These are phyloP conservation scores for Rallus limicola DNA, from an alignment of 2,113 vertebrate genomes.

Conservation along the genomic window DNA sequence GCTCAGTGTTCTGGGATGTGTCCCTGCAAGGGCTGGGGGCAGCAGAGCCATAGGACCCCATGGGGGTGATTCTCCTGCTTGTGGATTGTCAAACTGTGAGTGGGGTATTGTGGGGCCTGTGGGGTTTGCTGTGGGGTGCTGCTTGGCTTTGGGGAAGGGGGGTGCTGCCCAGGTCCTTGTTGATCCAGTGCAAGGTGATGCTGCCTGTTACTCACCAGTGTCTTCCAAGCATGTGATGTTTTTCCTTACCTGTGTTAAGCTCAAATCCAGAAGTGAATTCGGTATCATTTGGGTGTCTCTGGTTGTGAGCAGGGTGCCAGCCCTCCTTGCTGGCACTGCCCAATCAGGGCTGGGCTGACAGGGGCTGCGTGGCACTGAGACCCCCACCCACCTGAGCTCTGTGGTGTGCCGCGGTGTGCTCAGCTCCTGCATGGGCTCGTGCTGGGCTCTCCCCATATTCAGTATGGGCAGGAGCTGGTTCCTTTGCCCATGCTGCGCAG, in stretches of 20 bases:
- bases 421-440: not conserved
- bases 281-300: not conserved
- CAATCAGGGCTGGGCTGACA: not conserved
- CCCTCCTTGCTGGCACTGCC: not conserved
- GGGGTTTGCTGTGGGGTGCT: not conserved
- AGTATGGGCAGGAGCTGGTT: not conserved
- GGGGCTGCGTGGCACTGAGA: not conserved
- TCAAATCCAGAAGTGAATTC: not conserved
- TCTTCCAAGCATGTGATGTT: not conserved
- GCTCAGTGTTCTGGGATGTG: rapidly evolving
- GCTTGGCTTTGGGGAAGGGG: not conserved
- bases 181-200: not conserved
- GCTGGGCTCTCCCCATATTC: not conserved
- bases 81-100: not conserved
- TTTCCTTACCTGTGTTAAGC: not conserved
- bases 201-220: not conserved
- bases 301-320: not conserved
- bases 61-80: not conserved
- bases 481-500: not conserved
- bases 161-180: not conserved
- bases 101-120: rapidly evolving
- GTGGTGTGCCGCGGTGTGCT: rapidly evolving
- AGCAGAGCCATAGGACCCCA: rapidly evolving
- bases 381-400: not conserved
- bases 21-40: rapidly evolving